These are phyloP conservation scores for Troides aeacus DNA, from an alignment of 2,888 invertebrate genomes.

Conservation along the genomic window DNA sequence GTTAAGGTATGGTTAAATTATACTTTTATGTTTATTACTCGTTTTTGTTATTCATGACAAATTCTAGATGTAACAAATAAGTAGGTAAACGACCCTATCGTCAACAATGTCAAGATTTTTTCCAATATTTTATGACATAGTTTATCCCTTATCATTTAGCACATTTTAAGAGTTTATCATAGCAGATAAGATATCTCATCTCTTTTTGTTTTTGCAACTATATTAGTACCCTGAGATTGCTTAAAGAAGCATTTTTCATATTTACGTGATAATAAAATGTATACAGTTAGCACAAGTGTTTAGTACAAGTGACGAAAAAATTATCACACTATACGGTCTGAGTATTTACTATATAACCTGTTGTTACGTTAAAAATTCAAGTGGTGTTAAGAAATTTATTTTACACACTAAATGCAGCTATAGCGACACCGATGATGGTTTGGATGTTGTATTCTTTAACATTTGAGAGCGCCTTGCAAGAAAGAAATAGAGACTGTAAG, in stretches of 20 bases:
- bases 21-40: too few relatives aligned
- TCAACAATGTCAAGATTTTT: constrained; percentile 13
- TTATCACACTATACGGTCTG: constrained; percentile 4
- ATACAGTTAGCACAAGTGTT: constrained; percentile 20
- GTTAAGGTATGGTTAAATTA: too few relatives aligned
- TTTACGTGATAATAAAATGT: constrained; percentile 20
- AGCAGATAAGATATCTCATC: constrained; percentile 31
- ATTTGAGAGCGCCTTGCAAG: constrained; percentile 16
- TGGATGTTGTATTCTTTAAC: constrained; percentile 27
- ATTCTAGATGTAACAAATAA: too few relatives aligned
- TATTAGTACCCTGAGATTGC: constrained; percentile 8
- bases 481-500: constrained; percentile 24
- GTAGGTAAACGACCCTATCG: not conserved
- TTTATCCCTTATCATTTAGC: constrained; percentile 26
- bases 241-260: constrained; percentile 10
- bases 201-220: constrained; percentile 18
- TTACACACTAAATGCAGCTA: not conserved
- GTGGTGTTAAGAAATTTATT: constrained; percentile 2
- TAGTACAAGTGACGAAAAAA: constrained; percentile 12
- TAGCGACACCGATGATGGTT: constrained; percentile 18
- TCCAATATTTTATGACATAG: constrained; percentile 13
- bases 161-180: constrained; percentile 29
- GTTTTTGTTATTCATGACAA: too few relatives aligned
- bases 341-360: not conserved
- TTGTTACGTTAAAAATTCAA: constrained; percentile 1